Evolutionary conservation across 2,113 vertebrate species (phyloP).

Genomic region (Halichoeres trimaculatus): DNA sequence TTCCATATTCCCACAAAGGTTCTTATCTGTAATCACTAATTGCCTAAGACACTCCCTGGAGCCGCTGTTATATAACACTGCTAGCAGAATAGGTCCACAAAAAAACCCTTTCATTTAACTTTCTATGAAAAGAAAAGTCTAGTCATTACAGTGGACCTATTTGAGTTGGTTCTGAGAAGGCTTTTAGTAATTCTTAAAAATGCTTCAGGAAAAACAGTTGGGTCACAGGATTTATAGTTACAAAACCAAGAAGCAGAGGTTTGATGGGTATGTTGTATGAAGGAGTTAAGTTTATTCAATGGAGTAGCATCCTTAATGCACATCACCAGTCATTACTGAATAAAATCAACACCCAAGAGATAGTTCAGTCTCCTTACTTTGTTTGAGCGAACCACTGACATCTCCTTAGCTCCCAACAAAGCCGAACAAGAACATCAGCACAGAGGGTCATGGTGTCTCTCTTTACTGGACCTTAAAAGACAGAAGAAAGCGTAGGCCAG

Average conservation of each 20-base stretch:
- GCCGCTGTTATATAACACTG: slow-evolving; percentile 40
- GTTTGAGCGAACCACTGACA: no score
- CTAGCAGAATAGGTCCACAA: slow-evolving; percentile 17
- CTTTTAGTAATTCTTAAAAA: slow-evolving; percentile 31
- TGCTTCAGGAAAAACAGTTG: slow-evolving; percentile 32
- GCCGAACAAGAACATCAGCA: no score
- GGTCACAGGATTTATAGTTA: slow-evolving; percentile 25
- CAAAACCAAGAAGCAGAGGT: slow-evolving; percentile 24
- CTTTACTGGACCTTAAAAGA: no score
- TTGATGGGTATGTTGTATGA: not conserved
- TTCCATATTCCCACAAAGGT: slow-evolving; percentile 23
- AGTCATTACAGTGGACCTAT: slow-evolving; percentile 40
- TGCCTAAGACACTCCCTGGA: slow-evolving; percentile 51
- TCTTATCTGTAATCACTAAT: slow-evolving; percentile 44
- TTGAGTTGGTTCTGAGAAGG: slow-evolving; percentile 41
- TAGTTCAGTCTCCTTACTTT: not conserved
- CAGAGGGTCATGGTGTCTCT: no score
- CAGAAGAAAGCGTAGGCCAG: no score
- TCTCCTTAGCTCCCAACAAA: no score
- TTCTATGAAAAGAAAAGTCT: slow-evolving; percentile 31
- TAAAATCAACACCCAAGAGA: slow-evolving; percentile 8
- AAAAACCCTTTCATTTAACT: slow-evolving; percentile 29
- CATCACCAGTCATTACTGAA: slow-evolving; percentile 5
- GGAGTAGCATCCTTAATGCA: slow-evolving; percentile 1
- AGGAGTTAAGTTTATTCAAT: slow-evolving; percentile 21